Percentiles rank a stretch among this genome's conserved stretches.
Evolutionary conservation across 1,140 invertebrate genomes (phyloP).

Genomic region (Tetranychus urticae): DNA sequence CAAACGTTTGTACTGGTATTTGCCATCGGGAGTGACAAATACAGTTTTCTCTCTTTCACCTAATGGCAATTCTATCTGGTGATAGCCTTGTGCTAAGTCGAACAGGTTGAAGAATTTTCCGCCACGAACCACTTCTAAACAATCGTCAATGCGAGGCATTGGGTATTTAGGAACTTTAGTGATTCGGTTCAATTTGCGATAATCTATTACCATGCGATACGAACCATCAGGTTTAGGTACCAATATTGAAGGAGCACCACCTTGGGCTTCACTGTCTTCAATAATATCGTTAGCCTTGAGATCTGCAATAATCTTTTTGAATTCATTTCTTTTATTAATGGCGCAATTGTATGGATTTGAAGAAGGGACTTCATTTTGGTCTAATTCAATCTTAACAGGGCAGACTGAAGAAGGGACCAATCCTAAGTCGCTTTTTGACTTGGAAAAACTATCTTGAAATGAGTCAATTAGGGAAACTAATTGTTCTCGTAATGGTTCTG

Average conservation of each 20-base stretch:
- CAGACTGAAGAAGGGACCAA: no score
- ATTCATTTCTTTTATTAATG: background rate
- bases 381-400: no score
- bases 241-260: constrained; percentile 18
- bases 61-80: constrained; percentile 20
- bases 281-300: background rate
- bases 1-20: constrained; percentile 18
- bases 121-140: background rate
- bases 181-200: constrained; percentile 16
- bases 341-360: background rate
- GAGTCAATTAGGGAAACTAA: no score
- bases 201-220: constrained; percentile 18
- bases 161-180: constrained; percentile 15
- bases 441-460: no score
- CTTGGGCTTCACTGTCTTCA: constrained; percentile 18
- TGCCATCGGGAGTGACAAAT: constrained; percentile 20
- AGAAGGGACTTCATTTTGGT: no score
- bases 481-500: no score
- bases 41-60: constrained; percentile 22
- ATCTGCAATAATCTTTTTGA: background rate
- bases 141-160: constrained; percentile 14
- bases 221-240: constrained; percentile 15
- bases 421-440: no score
- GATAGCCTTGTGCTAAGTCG: constrained; percentile 21
- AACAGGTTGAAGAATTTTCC: background rate